Percentiles rank a stretch among this genome's conserved stretches.
phyloP scores from a whole-genome alignment of 2,797 vertebrate species.

The Spinus olivaceus region DNA sequence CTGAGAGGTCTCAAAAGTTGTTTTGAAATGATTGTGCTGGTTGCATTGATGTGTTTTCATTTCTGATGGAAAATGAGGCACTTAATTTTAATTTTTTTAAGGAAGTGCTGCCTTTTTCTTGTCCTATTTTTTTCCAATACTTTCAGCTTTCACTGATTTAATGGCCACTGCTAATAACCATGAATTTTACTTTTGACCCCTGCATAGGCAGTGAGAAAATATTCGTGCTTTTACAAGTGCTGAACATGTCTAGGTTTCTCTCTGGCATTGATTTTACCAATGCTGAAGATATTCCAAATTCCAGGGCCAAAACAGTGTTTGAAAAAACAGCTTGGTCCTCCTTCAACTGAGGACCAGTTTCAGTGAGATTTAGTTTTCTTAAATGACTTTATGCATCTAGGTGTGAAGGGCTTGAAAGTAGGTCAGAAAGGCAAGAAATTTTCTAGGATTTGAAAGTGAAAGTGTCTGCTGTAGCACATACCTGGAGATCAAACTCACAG shows the following conservation, averaged over 20 bases:
- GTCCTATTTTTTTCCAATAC: neutral
- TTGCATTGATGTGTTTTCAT: neutral
- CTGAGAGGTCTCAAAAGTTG: neutral
- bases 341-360: neutral
- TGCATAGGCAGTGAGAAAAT: neutral
- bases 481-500: neutral
- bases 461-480: neutral
- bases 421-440: neutral
- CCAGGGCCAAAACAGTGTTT: neutral
- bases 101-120: neutral
- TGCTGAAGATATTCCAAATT: neutral
- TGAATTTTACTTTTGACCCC: neutral
- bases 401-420: neutral
- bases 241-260: neutral
- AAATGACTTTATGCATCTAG: neutral
- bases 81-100: neutral
- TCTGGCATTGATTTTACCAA: neutral
- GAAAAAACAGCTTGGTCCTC: neutral
- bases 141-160: neutral
- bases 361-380: neutral
- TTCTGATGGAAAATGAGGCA: neutral
- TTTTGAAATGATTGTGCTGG: neutral
- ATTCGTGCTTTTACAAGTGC: neutral
- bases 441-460: slow-evolving; percentile 6
- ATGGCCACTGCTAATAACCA: neutral